Conservation (phyloP, 2,113 vertebrate species). For the Dicentrarchus labrax region DNA sequence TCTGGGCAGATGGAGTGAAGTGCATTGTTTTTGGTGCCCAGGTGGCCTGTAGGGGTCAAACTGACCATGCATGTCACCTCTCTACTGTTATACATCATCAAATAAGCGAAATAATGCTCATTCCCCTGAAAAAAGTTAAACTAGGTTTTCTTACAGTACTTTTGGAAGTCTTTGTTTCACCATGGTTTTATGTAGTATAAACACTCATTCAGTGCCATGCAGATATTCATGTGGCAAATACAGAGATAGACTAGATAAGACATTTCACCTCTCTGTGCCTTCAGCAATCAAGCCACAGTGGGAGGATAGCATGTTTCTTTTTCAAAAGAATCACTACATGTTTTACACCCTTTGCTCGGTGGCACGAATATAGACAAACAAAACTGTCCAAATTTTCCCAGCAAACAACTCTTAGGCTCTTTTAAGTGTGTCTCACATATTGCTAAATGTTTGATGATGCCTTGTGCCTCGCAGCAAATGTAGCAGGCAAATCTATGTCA, state of each 20-base stretch:
- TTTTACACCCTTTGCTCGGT: constrained; percentile 45
- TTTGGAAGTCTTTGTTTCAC: not conserved
- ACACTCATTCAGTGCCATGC: constrained; percentile 33
- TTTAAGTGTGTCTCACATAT: constrained; percentile 60
- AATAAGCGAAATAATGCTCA: not conserved
- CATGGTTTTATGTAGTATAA: constrained; percentile 2
- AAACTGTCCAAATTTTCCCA: constrained; percentile 49
- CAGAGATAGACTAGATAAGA: constrained; percentile 22
- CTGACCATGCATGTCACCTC: not conserved
- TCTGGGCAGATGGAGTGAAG: not conserved
- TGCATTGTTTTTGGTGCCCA: not conserved
- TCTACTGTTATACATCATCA: not conserved
- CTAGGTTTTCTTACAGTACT: not conserved
- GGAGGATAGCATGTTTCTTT: constrained; percentile 45
- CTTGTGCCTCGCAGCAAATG: constrained; percentile 61
- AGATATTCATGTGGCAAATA: constrained; percentile 43
- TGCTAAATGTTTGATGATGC: constrained; percentile 71
- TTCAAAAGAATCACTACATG: constrained; percentile 32
- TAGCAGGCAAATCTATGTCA: constrained; percentile 58
- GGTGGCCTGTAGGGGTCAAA: not conserved
- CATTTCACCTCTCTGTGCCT: constrained; percentile 51
- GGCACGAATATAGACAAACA: constrained; percentile 60
- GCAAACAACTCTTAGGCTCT: constrained; percentile 56
- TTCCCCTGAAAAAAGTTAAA: too few relatives aligned
- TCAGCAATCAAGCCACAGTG: constrained; percentile 56